Evolutionary conservation across 2,888 invertebrate genomes (phyloP).

Genomic region (Tineola bisselliella): DNA sequence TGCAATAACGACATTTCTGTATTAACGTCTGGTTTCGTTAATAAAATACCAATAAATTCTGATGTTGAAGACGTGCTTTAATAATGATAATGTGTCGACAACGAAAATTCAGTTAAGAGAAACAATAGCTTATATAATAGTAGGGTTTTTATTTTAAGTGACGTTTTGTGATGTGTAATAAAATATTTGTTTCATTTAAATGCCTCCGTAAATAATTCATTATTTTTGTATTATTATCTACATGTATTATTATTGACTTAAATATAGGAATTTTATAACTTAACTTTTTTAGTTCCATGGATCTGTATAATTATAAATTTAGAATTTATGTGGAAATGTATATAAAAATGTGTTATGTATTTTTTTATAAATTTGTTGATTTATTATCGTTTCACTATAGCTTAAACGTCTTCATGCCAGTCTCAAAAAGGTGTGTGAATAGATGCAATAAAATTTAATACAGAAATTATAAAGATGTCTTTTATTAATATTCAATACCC

Average conservation of each 20-base stretch:
- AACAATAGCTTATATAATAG: background rate
- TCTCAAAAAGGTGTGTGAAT: constrained; percentile 69
- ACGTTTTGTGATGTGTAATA: background rate
- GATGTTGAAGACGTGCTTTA: background rate
- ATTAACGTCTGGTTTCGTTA: constrained; percentile 28
- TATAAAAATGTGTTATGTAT: constrained; percentile 15
- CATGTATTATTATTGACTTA: background rate
- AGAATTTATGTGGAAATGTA: constrained; percentile 16
- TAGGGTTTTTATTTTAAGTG: background rate
- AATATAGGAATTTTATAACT: background rate
- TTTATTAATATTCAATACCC: background rate
- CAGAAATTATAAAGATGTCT: constrained; percentile 39
- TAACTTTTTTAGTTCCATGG: background rate
- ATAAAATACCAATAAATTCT: background rate
- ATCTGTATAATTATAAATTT: constrained; percentile 18
- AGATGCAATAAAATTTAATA: constrained; percentile 69
- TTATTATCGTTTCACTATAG: constrained; percentile 24
- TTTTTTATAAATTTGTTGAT: constrained; percentile 13
- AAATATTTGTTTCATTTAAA: background rate
- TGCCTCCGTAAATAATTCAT: background rate
- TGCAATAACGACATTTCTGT: constrained; percentile 60
- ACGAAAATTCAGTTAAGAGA: background rate
- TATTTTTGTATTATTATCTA: constrained; percentile 3
- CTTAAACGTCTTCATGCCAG: constrained; percentile 51
- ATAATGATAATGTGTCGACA: constrained; percentile 1